Evolutionary conservation across 2,797 vertebrate species (phyloP).

Genomic region (Tarsius wallacei): DNA sequence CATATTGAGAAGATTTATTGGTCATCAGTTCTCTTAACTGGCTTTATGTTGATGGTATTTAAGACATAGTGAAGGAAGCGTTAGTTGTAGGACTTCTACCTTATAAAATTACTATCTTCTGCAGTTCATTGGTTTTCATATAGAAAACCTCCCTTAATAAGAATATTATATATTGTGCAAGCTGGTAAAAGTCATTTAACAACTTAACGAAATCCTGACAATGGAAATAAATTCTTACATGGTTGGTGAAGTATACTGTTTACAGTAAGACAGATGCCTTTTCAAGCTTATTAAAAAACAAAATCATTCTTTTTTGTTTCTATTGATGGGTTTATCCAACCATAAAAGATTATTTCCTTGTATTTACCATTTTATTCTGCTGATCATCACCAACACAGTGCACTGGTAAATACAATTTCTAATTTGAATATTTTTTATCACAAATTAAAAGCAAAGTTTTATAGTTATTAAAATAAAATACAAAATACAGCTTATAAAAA

Average conservation of each 20-base stretch:
- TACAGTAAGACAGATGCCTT: constrained; percentile 87
- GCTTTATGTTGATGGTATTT: constrained; percentile 29
- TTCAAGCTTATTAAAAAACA: constrained; percentile 84
- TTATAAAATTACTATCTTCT: constrained; percentile 72
- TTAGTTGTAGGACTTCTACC: not conserved
- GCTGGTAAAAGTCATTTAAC: constrained; percentile 82
- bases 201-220: constrained; percentile 83
- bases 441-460: constrained; percentile 83
- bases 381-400: constrained; percentile 89
- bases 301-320: constrained; percentile 81
- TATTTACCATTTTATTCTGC: constrained; percentile 88
- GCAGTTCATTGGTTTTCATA: constrained; percentile 53
- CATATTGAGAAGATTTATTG: not conserved
- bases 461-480: constrained; percentile 86
- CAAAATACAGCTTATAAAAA: constrained; percentile 83
- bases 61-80: constrained; percentile 19
- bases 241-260: constrained; percentile 83
- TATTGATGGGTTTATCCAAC: constrained; percentile 89
- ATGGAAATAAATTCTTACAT: constrained; percentile 86
- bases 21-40: constrained; percentile 59
- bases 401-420: constrained; percentile 90
- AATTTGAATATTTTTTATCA: constrained; percentile 88
- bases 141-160: constrained; percentile 73
- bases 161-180: constrained; percentile 78
- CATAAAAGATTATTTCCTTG: constrained; percentile 89